phyloP scores from a whole-genome alignment of 2,888 invertebrate species.

The Blera fallax region DNA sequence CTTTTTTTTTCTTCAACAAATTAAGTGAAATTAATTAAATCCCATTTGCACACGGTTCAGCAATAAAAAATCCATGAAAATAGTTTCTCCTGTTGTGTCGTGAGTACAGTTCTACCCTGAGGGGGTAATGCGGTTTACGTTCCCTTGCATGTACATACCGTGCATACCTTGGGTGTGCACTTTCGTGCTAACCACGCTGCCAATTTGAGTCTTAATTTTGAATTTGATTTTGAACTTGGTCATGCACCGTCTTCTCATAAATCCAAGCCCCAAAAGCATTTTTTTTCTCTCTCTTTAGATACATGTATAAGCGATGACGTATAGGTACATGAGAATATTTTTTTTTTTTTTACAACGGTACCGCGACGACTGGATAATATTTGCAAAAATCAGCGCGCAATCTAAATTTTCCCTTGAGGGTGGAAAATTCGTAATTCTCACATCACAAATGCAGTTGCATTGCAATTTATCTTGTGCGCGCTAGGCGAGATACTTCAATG shows the following conservation, averaged over 20 bases:
- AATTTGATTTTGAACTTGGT: slow-evolving; percentile 72
- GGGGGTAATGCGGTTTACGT: slow-evolving; percentile 19
- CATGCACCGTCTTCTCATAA: slow-evolving; percentile 70
- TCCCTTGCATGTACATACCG: slow-evolving; percentile 28
- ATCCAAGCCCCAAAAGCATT: slow-evolving; percentile 63
- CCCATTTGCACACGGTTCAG: slow-evolving; percentile 56
- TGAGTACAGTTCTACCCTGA: slow-evolving; percentile 48
- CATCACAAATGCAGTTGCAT: slow-evolving; percentile 54
- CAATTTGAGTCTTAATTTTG: slow-evolving; percentile 66
- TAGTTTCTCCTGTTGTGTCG: slow-evolving; percentile 63
- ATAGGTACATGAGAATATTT: slow-evolving; percentile 40
- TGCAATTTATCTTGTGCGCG: slow-evolving; percentile 35
- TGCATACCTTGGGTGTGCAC: slow-evolving; percentile 10
- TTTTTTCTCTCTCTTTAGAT: not conserved
- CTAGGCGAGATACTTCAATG: not conserved
- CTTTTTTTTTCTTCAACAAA: not conserved
- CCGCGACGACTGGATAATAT: slow-evolving; percentile 19
- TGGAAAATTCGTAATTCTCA: slow-evolving; percentile 61
- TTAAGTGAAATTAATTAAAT: slow-evolving; percentile 60
- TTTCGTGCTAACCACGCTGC: slow-evolving; percentile 64
- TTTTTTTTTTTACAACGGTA: slow-evolving; percentile 21
- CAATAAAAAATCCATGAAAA: slow-evolving; percentile 2
- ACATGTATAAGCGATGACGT: not conserved
- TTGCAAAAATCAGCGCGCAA: slow-evolving; percentile 33
- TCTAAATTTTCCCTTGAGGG: slow-evolving; percentile 55